These are phyloP conservation scores for Cylloceria caligata DNA, from an alignment of 2,888 invertebrate genomes.

Conservation along the genomic window DNA sequence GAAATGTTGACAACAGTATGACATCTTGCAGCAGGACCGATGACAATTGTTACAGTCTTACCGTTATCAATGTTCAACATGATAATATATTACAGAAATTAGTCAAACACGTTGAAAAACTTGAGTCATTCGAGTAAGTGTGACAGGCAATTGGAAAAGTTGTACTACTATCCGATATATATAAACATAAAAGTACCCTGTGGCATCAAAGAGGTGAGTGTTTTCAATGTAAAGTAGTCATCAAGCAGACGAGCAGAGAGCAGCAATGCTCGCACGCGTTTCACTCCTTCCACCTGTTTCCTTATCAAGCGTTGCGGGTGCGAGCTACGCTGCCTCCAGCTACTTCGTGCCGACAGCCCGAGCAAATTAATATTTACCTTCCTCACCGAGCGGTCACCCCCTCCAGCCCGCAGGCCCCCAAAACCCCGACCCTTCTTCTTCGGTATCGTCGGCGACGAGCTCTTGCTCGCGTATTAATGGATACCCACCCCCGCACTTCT, in stretches of 20 bases:
- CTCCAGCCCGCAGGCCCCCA: constrained; percentile 61
- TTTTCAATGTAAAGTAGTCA: constrained; percentile 62
- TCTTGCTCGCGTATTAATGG: constrained; percentile 84
- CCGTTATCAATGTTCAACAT: no score
- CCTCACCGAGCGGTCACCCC: constrained; percentile 72
- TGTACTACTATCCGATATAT: constrained; percentile 39
- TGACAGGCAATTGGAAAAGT: constrained; percentile 54
- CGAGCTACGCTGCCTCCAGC: constrained; percentile 58
- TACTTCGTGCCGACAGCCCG: constrained; percentile 73
- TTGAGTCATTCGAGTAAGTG: constrained; percentile 31
- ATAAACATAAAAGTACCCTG: constrained; percentile 53
- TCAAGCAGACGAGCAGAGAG: constrained; percentile 44
- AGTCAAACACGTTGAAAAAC: neutral
- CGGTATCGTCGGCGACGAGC: constrained; percentile 73
- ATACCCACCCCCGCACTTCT: constrained; percentile 76
- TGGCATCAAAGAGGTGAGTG: constrained; percentile 57
- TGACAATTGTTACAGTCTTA: no score
- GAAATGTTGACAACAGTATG: no score
- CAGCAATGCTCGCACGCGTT: constrained; percentile 56
- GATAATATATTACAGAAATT: neutral
- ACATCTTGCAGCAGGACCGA: no score
- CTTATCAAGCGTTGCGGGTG: constrained; percentile 39
- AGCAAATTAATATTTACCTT: constrained; percentile 84
- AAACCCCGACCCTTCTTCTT: constrained; percentile 39
- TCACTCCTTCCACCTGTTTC: constrained; percentile 61